These are phyloP conservation scores for Hydropsyche tenuis DNA, from an alignment of 1,140 invertebrate species.

Conservation along the genomic window DNA sequence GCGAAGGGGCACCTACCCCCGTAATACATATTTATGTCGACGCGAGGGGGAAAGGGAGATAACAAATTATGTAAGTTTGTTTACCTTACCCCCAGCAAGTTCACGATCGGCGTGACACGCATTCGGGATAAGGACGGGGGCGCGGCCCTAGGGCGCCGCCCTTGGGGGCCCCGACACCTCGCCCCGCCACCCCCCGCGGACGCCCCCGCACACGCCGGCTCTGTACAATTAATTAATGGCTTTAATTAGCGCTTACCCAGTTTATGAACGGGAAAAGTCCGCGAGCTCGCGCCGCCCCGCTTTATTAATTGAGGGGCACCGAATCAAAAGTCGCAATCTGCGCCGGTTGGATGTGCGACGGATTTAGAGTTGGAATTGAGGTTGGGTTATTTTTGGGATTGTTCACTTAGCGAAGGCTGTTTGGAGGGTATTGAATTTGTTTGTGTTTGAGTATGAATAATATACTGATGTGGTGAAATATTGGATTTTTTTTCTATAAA, in stretches of 20 bases:
- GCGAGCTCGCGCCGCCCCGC: conserved; percentile 19
- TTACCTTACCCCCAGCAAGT: conserved; percentile 46
- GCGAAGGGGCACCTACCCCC: no score
- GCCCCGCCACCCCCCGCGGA: conserved; percentile 21
- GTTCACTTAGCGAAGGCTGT: no score
- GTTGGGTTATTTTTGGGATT: no score
- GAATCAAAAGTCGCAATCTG: neutral
- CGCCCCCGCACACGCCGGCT: conserved; percentile 19
- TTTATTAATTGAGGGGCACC: conserved; percentile 46
- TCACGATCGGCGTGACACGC: conserved; percentile 48
- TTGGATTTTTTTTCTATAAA: no score
- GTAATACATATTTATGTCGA: conserved; percentile 40
- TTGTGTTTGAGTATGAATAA: no score
- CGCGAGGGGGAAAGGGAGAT: conserved; percentile 35
- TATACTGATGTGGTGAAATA: no score
- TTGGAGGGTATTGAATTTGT: no score
- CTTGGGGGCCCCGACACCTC: neutral
- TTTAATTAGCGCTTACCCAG: conserved; percentile 50
- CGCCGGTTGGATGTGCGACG: no score
- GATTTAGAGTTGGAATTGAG: no score
- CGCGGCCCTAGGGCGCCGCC: neutral
- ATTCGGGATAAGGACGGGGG: conserved; percentile 43
- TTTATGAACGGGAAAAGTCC: conserved; percentile 50
- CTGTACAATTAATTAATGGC: conserved; percentile 49
- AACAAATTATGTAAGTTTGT: conserved; percentile 50